Percentiles rank a stretch among this genome's conserved stretches.
Conservation (phyloP, 2,113 vertebrate species). For the Felis catus region DNA sequence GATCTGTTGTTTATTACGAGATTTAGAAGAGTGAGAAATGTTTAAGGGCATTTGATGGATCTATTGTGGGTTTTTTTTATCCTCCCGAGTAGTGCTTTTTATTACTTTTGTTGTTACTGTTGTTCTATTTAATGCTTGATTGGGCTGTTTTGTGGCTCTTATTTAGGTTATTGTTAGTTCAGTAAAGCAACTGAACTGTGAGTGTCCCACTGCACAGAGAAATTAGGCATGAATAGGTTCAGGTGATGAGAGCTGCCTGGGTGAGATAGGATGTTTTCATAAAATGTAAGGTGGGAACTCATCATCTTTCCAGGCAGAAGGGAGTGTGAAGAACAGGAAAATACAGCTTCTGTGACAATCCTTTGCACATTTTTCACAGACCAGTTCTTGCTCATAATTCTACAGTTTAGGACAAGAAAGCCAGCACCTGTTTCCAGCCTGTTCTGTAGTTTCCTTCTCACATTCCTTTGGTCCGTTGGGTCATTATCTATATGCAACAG, state of each 20-base stretch:
- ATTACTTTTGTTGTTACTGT: background rate
- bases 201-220: background rate
- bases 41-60: background rate
- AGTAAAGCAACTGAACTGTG: background rate
- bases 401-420: conserved; percentile 2
- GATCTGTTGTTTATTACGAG: background rate
- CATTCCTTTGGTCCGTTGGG: background rate
- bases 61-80: background rate
- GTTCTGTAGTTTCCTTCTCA: background rate
- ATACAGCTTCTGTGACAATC: background rate
- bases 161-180: background rate
- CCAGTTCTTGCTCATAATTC: background rate
- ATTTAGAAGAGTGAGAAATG: background rate
- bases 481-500: background rate
- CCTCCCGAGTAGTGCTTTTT: background rate
- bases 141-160: background rate
- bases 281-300: background rate
- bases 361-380: background rate
- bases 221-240: background rate
- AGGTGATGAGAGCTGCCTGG: background rate
- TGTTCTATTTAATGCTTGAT: background rate
- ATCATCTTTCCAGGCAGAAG: background rate
- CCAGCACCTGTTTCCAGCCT: background rate
- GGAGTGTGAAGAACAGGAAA: background rate
- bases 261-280: background rate